Evolutionary conservation across 2,888 invertebrate species (phyloP).

Genomic region (Amiota communis): DNA sequence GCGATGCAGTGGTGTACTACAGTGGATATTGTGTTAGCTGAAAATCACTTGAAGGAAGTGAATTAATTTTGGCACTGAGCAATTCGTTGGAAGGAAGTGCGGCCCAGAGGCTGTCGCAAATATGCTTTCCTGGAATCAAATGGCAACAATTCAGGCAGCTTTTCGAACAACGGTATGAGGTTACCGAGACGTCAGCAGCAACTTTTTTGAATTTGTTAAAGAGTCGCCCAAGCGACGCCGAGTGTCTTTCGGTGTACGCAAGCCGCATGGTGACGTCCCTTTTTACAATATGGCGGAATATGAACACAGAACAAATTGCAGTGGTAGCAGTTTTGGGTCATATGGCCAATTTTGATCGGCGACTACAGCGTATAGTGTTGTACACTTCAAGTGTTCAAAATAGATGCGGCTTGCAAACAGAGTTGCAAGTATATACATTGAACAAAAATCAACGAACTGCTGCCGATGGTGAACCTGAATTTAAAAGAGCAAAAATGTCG

Average conservation of each 20-base stretch:
- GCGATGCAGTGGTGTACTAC: too few species aligned
- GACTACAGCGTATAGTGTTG: too few species aligned
- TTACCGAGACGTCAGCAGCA: conserved; percentile 29
- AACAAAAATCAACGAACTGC: too few species aligned
- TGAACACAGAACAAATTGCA: conserved; percentile 34
- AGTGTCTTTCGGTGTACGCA: conserved; percentile 36
- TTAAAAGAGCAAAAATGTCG: too few species aligned
- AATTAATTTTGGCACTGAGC: conserved; percentile 4
- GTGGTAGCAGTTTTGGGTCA: conserved; percentile 30
- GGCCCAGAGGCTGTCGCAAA: too few species aligned
- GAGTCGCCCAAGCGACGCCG: conserved; percentile 28
- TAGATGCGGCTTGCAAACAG: too few species aligned
- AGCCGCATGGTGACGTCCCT: conserved; percentile 35
- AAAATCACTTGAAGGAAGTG: too few species aligned
- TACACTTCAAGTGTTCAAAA: neutral
- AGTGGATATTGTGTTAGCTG: neutral
- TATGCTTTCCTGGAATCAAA: conserved; percentile 25
- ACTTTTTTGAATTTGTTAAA: conserved; percentile 25
- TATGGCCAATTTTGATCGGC: too few species aligned
- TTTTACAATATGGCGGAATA: conserved; percentile 37
- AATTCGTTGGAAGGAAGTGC: neutral
- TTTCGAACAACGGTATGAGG: conserved; percentile 27
- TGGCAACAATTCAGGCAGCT: conserved; percentile 27
- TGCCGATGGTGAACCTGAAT: too few species aligned
- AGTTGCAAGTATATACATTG: too few species aligned